Conservation (phyloP, 2,797 vertebrate genomes). For the Arrhamphus sclerolepis region DNA sequence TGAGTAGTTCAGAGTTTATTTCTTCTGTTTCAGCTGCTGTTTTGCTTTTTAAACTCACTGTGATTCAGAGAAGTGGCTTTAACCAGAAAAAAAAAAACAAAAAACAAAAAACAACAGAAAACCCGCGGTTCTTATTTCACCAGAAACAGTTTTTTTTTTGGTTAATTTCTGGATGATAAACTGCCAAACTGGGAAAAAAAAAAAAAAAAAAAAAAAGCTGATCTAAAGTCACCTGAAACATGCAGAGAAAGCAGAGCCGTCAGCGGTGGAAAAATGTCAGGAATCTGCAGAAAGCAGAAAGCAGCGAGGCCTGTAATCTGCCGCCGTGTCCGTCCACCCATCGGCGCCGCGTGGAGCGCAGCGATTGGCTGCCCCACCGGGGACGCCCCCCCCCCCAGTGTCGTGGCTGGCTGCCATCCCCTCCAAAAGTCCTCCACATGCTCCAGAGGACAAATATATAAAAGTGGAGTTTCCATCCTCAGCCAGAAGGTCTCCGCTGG, state of each 20-base stretch:
- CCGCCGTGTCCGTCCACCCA: conserved; percentile 6
- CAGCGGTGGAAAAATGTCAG: conserved; percentile 40
- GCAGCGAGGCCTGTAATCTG: conserved; percentile 35
- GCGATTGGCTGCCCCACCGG: conserved; percentile 36
- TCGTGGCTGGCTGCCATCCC: conserved; percentile 44
- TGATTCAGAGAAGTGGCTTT: too few relatives aligned
- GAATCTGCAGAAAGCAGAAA: conserved; percentile 34
- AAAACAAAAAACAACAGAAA: too few relatives aligned
- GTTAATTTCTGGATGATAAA: too few relatives aligned
- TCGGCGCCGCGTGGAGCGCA: conserved; percentile 36
- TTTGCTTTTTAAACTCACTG: too few relatives aligned
- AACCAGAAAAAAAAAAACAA: neutral
- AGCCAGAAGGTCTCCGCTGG: conserved; percentile 75
- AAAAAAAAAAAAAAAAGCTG: neutral
- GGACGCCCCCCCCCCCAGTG: conserved; percentile 49
- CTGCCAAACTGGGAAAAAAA: neutral
- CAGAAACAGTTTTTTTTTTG: too few relatives aligned
- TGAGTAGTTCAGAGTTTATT: neutral
- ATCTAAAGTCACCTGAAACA: neutral
- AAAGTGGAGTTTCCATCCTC: conserved; percentile 76
- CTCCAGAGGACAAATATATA: conserved; percentile 59
- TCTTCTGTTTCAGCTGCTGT: too few relatives aligned
- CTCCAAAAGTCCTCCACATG: conserved; percentile 18
- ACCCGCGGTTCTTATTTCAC: too few relatives aligned
- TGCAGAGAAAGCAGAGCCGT: neutral